These are phyloP conservation scores for Trichogramma dendrolimi DNA, from an alignment of 2,888 invertebrate genomes.

Conservation along the genomic window DNA sequence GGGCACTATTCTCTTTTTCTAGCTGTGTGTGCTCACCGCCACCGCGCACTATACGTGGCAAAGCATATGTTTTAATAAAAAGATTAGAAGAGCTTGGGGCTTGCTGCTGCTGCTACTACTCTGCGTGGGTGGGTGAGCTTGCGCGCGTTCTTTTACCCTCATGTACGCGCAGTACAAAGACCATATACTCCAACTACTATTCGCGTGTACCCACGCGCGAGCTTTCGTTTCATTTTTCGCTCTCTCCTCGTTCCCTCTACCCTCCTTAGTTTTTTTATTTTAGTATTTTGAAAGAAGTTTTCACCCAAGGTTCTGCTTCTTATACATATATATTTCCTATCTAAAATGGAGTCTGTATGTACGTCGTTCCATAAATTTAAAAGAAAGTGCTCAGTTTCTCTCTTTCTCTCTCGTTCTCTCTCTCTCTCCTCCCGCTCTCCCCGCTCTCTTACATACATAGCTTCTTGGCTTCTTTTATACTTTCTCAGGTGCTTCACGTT, in stretches of 20 bases:
- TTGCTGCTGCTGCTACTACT: neutral
- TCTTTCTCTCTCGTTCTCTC: neutral
- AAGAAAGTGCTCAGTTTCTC: constrained; percentile 24
- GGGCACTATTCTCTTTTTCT: too few relatives aligned
- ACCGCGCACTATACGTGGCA: neutral
- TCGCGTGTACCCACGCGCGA: too few relatives aligned
- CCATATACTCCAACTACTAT: too few relatives aligned
- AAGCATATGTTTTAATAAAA: constrained; percentile 21
- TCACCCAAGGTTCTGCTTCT: constrained; percentile 13
- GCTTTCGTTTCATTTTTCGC: too few relatives aligned
- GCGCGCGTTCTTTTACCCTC: too few relatives aligned
- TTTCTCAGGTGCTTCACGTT: constrained; percentile 10
- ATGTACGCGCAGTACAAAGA: too few relatives aligned
- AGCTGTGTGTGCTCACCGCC: neutral
- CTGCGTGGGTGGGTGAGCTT: too few relatives aligned
- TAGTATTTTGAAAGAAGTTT: constrained; percentile 6
- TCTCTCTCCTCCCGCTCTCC: neutral
- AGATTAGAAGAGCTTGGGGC: constrained; percentile 11
- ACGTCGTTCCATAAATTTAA: constrained; percentile 29
- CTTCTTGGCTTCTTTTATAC: constrained; percentile 21
- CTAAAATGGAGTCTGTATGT: constrained; percentile 22
- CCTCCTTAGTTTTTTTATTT: too few relatives aligned
- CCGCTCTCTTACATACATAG: constrained; percentile 15
- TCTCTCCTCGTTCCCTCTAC: too few relatives aligned
- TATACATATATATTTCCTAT: constrained; percentile 22